Evolutionary conservation across 2,113 vertebrate species (phyloP), one percentile per base, ranked within the genome.

Genomic region (Sapayoa aenigma): DNA sequence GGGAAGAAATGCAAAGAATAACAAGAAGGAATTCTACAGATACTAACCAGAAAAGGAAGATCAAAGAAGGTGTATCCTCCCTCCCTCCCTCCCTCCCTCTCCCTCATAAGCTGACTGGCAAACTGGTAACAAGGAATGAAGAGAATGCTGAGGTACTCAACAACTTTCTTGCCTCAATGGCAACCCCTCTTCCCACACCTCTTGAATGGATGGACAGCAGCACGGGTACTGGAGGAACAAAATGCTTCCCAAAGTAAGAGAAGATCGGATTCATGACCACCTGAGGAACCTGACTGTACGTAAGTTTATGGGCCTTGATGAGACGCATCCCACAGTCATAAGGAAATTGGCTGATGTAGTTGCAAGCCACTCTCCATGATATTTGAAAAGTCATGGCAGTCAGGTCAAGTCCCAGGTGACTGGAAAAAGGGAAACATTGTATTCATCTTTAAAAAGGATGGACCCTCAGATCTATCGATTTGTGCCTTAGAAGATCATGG

Each of bases 1-100:
- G n/a, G 7, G 21, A 65, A 58, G 14, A 6, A 27, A 42, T 0
- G 1, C 2, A 3, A 72, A 50, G 17, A 65, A 55, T 30, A 47
- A 58, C 28, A 14, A 58, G 42, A 58, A 25, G 8, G 9, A 10
- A 24, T 66, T 75, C 15, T 30, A 10, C 18, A 49, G 9, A 3
- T 47, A 27, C 14, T 25, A 41, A 37, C 6, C 58, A 59, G 35
- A 35, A 59, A 23, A 59, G 13, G 22, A 59, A 44, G 44, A 16
- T 44, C 44, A 44, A 17, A 44, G 44, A 37, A 59, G 14, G 58
- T 35, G 15, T 59, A 13, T n/a, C 33, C 33, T 21, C 16, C 5
- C 52, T 52, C 15, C 27, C 52, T 53, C 56, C 33, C 33, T 21
- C 16, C 5, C 52, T 52, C 15, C 27, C 52, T 53, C 56, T 58